Evolutionary conservation across 92 coral and sea anemone genomes (phyloP).

Genomic region (Anthopleura xanthogrammica): DNA sequence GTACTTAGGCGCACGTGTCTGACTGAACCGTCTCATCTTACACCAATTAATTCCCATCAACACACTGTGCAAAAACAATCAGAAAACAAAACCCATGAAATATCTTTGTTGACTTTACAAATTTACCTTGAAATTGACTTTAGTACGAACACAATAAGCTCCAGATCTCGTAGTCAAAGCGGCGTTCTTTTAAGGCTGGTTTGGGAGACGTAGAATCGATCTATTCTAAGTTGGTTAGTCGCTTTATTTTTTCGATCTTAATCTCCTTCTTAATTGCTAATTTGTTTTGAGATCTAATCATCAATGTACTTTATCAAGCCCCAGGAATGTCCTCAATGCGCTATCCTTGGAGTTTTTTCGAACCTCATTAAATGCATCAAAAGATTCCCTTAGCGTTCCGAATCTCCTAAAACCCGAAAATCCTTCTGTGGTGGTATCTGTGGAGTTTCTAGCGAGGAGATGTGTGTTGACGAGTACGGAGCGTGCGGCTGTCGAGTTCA

Average conservation of each 20-base stretch:
- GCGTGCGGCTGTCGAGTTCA: conserved; percentile 52
- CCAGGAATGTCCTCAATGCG: conserved; percentile 18
- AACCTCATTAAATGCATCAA: conserved; percentile 15
- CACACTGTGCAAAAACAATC: conserved; percentile 62
- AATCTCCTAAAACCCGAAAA: neutral
- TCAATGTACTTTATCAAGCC: conserved; percentile 66
- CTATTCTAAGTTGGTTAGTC: conserved; percentile 31
- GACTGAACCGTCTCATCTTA: conserved; percentile 52
- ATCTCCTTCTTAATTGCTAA: conserved; percentile 84
- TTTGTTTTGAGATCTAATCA: conserved; percentile 90
- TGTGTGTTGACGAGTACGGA: conserved; percentile 2
- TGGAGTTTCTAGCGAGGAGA: neutral
- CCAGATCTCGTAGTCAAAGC: neutral
- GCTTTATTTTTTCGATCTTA: conserved; percentile 39
- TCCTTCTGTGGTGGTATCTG: neutral
- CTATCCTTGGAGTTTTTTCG: conserved; percentile 3
- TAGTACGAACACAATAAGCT: neutral
- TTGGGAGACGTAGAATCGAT: conserved; percentile 17
- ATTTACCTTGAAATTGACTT: conserved; percentile 39
- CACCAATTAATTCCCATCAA: conserved; percentile 68
- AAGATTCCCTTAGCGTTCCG: conserved; percentile 8
- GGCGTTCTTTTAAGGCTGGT: conserved; percentile 19
- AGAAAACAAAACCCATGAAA: conserved; percentile 56
- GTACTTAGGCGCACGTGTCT: conserved; percentile 67
- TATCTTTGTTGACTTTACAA: conserved; percentile 57